Base-by-base conservation (phyloP, 37 sponge, comb jelly and placozoan species). In the Ephydatia muelleri region DNA sequence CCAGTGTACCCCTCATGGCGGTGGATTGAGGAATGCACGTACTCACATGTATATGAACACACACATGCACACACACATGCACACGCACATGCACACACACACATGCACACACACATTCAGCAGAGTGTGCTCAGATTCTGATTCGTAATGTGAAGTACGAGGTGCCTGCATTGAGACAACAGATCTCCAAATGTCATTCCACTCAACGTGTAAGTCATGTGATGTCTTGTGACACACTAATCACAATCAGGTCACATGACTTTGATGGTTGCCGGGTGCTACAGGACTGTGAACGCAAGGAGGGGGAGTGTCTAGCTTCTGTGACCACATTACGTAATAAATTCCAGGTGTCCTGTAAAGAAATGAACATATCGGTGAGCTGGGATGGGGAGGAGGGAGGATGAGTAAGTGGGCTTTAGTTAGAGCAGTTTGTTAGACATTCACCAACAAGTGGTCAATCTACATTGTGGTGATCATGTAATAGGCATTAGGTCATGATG, bases 61-160 rank as follows among this genome's bases (percentile, higher is more conserved):
- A 14, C 66, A 21, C 14, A 22, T 14, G 66, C 66, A 21, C 14
- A 22, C 66, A 21, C 37, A 16, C 28, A 29, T 34, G 12, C 28
- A 29, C 28, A 21, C 28, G 39, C 38, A 22, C 28, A 29, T 23
- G 21, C 28, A 29, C 28, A 11, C 38, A 29, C 28, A 21, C 76
- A 75, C 25, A 13, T 39, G 28, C 12, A 39, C 11, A 73, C 72
- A 33, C 16, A 26, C 75, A 5, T 80, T 0, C 49, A 92, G 96
- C 92, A 47, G 96, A 96, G 76, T 79, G 80, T 70, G 96, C 90
- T 13, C 88, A 90, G 37, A 35, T 69, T 22, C 47, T 96, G 68
- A 75, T 70, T 3, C 72, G 94, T 34, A 83, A 83, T 71, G 96
- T 96, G 35, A 91, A 91, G 77, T 96, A 91, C 73, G 96, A 96